Conservation (phyloP, 2,113 vertebrate species). For the Setophaga kirtlandii region DNA sequence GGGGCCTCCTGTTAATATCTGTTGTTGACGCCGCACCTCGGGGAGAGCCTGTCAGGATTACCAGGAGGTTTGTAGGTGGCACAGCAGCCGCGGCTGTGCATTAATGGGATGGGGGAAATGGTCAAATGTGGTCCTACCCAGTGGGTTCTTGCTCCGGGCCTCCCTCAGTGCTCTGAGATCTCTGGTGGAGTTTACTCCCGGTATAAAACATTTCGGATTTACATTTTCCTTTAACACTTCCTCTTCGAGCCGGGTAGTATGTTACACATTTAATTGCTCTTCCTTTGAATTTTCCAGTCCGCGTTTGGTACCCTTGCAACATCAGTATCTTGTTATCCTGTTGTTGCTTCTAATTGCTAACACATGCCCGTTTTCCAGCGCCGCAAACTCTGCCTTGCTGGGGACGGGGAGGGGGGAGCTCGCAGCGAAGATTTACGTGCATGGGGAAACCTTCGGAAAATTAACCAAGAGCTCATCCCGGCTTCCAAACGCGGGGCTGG, state of each 20-base stretch:
- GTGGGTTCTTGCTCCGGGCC: background rate
- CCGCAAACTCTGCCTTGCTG: slow-evolving; percentile 27
- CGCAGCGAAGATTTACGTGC: background rate
- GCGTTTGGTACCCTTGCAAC: slow-evolving; percentile 59
- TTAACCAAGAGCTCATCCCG: background rate
- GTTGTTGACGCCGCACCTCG: background rate
- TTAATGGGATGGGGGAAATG: background rate
- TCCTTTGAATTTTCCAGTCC: slow-evolving; percentile 51
- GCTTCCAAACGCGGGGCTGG: background rate
- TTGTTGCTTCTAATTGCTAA: slow-evolving; percentile 73
- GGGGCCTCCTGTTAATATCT: background rate
- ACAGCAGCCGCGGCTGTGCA: background rate
- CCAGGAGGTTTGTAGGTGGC: background rate
- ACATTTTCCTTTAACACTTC: slow-evolving; percentile 56
- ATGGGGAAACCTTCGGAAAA: background rate
- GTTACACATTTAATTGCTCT: slow-evolving; percentile 57
- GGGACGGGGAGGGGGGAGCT: background rate
- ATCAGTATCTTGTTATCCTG: slow-evolving; percentile 68
- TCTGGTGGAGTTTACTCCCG: background rate
- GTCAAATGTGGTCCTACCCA: background rate
- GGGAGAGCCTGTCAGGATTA: background rate
- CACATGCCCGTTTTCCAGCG: slow-evolving; percentile 68
- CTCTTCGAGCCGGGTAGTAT: slow-evolving; percentile 12
- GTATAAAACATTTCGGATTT: background rate
- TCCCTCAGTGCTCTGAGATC: background rate